Evolutionary conservation across 2,888 invertebrate genomes (phyloP), one percentile per base, ranked within the genome.

Genomic region (Cacoxenus indagator): DNA sequence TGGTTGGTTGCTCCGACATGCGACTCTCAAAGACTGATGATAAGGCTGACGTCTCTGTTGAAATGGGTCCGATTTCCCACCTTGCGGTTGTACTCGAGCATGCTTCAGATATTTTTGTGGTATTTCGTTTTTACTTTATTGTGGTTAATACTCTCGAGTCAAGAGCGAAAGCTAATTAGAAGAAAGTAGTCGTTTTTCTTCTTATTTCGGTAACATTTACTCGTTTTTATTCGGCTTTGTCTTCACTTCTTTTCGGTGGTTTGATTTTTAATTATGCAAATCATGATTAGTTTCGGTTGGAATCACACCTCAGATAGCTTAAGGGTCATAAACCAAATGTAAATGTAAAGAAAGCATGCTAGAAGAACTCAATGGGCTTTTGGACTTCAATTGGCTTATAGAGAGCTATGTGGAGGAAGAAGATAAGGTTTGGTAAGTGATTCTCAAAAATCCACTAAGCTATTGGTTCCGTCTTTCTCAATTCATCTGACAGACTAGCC

Each of bases 51-150:
- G n/a, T n/a, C n/a, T n/a, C n/a, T n/a, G n/a, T n/a, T 51, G 14
- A 55, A 22, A 26, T 55, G 55, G 55, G 55, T 24, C 14, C 26
- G n/a, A 55, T 27, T 55, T 55, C 27, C 24, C 61, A 45, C 24
- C 61, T 62, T 62, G 61, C 22, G 61, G 61, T 62, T 61, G 37
- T 45, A 17, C 14, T 62, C 24, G 24, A 62, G 61, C 45, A 45
- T 62, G 24, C 45, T 62, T 62, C 22, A 62, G n/a, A 62, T 62
- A 45, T 62, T 62, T 62, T 43, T 45, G 61, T 45, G 61, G 61
- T 43, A 62, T 62, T n/a, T 14, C 17, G 22, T 43, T 51, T 62
- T 62, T 24, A 62, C 61, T 62, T 62, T 62, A 24, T 62, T 62
- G 43, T 43, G 61, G 43, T 62, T 62, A 59, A 62, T 24, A n/a